phyloP scores from a whole-genome alignment of 2,888 invertebrate genomes.

The Sturmia bella region DNA sequence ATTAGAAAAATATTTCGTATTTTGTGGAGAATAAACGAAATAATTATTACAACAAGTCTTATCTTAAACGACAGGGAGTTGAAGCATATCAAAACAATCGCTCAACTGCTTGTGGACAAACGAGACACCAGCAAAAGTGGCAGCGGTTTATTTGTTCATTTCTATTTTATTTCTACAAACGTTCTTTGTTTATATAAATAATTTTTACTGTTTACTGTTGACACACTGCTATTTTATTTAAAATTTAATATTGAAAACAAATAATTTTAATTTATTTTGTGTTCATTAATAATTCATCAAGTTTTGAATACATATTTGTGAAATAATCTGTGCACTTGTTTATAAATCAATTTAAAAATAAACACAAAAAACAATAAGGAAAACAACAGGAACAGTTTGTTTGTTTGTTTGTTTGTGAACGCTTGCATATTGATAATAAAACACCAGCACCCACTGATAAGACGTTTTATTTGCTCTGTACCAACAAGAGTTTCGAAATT shows the following conservation, averaged over 20 bases:
- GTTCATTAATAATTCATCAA: too few species aligned
- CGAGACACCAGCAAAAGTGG: not conserved
- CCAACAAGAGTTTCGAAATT: slow-evolving; percentile 15
- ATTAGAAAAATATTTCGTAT: not conserved
- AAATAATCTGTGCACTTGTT: too few species aligned
- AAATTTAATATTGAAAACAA: too few species aligned
- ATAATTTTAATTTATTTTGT: too few species aligned
- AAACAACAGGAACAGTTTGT: not conserved
- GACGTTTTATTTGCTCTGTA: slow-evolving; percentile 7
- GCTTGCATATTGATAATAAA: not conserved
- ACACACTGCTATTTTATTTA: too few species aligned
- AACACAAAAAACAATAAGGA: not conserved
- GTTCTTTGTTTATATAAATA: not conserved
- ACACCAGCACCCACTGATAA: slow-evolving; percentile 19
- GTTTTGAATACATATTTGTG: too few species aligned
- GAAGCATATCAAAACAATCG: slow-evolving; percentile 39
- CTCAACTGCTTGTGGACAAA: slow-evolving; percentile 21
- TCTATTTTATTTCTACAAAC: too few species aligned
- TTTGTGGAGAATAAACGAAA: slow-evolving; percentile 12
- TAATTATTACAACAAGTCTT: slow-evolving; percentile 27
- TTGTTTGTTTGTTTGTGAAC: not conserved
- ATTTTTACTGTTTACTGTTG: too few species aligned
- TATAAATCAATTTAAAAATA: not conserved
- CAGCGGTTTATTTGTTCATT: not conserved
- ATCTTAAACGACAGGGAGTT: slow-evolving; percentile 16